These are phyloP conservation scores for Leptobrachium leishanense DNA, from an alignment of 2,113 vertebrate genomes.

Conservation along the genomic window DNA sequence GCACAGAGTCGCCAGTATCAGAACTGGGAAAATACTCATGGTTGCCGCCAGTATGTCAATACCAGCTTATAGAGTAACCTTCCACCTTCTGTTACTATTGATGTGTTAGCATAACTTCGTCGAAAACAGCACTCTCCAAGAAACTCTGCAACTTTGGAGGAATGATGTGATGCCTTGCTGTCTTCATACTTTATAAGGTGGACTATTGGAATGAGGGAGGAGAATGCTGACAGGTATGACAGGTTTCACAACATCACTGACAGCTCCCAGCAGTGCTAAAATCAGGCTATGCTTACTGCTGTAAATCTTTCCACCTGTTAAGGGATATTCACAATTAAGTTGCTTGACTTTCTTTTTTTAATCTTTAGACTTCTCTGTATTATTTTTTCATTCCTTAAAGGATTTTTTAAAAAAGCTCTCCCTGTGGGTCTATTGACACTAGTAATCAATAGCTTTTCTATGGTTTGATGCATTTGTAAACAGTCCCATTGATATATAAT, in stretches of 20 bases:
- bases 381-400: neutral
- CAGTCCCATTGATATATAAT: neutral
- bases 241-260: slow-evolving; percentile 29
- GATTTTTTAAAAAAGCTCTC: neutral
- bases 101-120: slow-evolving; percentile 23
- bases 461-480: neutral
- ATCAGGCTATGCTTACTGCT: neutral
- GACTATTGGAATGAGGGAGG: slow-evolving; percentile 30
- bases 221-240: slow-evolving; percentile 37
- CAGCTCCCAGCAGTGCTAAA: neutral
- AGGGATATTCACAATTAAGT: neutral
- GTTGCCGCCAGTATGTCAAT: neutral
- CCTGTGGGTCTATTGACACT: neutral
- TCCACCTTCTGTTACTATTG: slow-evolving; percentile 4
- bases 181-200: slow-evolving; percentile 35
- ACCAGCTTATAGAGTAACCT: neutral
- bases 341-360: neutral
- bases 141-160: neutral
- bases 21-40: slow-evolving; percentile 20
- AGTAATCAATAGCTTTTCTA: no score
- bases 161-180: neutral
- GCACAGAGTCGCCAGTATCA: slow-evolving; percentile 11
- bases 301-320: neutral
- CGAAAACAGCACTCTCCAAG: slow-evolving; percentile 18
- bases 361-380: neutral